These are phyloP conservation scores for Rostratula benghalensis DNA, from an alignment of 2,113 vertebrate species.

Conservation along the genomic window DNA sequence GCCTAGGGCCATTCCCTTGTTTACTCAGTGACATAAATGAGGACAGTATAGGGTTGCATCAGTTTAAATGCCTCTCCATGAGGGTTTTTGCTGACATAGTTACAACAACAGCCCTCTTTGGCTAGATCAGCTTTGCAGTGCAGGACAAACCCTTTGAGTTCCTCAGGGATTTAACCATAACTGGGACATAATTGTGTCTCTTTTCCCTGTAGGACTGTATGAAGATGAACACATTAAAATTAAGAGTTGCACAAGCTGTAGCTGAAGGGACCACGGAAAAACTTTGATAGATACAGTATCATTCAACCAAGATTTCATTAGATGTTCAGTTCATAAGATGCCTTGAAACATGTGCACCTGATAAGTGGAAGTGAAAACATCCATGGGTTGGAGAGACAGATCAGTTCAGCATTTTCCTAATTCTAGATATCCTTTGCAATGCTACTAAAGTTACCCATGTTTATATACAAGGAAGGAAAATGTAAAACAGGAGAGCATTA, in stretches of 20 bases:
- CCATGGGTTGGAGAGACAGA: not conserved
- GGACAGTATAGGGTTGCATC: not conserved
- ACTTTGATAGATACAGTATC: not conserved
- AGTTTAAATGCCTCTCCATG: not conserved
- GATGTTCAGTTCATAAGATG: not conserved
- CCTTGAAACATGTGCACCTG: not conserved
- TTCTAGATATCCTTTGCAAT: not conserved
- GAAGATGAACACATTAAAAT: not conserved
- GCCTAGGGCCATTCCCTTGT: not conserved
- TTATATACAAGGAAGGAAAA: not conserved
- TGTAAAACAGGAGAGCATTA: not conserved
- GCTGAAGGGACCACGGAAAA: not conserved
- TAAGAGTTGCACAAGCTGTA: not conserved
- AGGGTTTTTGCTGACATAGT: not conserved
- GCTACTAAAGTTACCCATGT: not conserved
- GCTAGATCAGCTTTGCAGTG: not conserved
- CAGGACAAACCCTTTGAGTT: not conserved
- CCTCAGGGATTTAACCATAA: not conserved
- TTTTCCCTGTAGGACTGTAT: not conserved
- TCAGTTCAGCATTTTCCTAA: not conserved
- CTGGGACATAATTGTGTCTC: not conserved
- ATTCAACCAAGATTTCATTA: not conserved
- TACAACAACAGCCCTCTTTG: not conserved
- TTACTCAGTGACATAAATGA: not conserved
- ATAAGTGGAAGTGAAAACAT: not conserved